Evolutionary conservation across 1,140 invertebrate species (phyloP).

Genomic region (Lordiphosa mommai): DNA sequence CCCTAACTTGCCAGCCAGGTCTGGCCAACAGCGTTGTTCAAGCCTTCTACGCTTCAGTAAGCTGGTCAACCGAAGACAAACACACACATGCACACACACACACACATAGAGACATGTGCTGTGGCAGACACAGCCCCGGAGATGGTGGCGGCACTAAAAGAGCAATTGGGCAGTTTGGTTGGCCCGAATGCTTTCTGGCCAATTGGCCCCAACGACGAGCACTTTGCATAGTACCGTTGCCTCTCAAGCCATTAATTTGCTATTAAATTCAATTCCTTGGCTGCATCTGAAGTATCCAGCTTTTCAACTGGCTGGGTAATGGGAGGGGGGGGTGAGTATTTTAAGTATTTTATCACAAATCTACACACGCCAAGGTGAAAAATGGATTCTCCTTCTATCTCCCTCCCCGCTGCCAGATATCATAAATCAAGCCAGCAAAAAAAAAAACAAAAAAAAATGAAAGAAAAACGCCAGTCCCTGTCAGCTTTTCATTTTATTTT

Average conservation of each 20-base stretch:
- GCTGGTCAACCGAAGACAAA: not conserved
- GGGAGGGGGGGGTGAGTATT: no score
- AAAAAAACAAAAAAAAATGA: no score
- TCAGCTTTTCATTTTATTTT: conserved; percentile 42
- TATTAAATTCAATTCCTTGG: not conserved
- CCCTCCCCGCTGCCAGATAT: not conserved
- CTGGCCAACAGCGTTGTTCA: not conserved
- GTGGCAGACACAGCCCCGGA: no score
- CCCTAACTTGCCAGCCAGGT: no score
- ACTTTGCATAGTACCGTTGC: not conserved
- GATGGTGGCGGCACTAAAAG: no score
- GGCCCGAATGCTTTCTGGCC: no score
- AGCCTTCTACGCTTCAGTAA: not conserved
- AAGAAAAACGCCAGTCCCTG: not conserved
- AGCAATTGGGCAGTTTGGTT: no score
- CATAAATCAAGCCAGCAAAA: conserved; percentile 28
- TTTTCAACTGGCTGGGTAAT: not conserved
- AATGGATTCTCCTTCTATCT: no score
- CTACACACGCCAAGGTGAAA: conserved; percentile 37
- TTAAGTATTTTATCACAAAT: conserved; percentile 35
- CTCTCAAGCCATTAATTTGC: no score
- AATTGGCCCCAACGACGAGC: no score
- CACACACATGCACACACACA: conserved; percentile 1
- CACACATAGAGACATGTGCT: no score
- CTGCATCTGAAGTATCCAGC: not conserved